These are phyloP conservation scores for Eutrigla gurnardus DNA, from an alignment of 2,797 vertebrate species.

Conservation along the genomic window DNA sequence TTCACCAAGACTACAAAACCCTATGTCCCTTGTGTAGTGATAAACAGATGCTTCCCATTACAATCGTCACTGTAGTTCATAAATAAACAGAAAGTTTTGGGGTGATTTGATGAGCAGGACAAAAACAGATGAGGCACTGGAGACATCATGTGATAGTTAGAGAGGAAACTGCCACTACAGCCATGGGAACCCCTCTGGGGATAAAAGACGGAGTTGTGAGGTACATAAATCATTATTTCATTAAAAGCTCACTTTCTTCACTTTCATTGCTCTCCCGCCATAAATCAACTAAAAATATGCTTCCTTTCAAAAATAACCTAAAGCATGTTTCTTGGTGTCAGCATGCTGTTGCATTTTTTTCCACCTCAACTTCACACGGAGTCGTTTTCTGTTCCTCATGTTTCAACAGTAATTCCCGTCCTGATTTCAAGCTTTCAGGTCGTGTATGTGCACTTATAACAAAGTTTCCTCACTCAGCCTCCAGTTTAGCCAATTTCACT, in stretches of 20 bases:
- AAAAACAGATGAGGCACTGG: constrained; percentile 16
- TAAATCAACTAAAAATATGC: constrained; percentile 16
- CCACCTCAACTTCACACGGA: background rate
- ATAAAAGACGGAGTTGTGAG: constrained; percentile 28
- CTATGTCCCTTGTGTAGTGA: background rate
- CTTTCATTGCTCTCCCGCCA: constrained; percentile 5
- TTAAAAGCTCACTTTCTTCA: background rate
- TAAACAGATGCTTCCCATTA: background rate
- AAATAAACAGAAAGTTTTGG: too few species aligned
- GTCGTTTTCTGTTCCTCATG: background rate
- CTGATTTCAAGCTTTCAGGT: background rate
- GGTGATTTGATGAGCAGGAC: too few species aligned
- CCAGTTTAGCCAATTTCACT: background rate
- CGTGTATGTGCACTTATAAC: background rate
- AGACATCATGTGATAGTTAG: constrained; percentile 66
- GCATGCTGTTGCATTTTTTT: background rate
- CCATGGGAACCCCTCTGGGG: constrained; percentile 34
- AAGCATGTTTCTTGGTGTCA: constrained; percentile 17
- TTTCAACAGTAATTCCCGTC: constrained; percentile 5
- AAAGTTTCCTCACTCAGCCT: background rate
- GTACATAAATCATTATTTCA: constrained; percentile 16
- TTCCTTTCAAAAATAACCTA: constrained; percentile 13
- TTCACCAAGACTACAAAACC: background rate
- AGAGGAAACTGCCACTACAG: constrained; percentile 56
- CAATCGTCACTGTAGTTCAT: background rate